Evolutionary conservation across 2,113 vertebrate genomes (phyloP).

Genomic region (Dipodomys merriami): DNA sequence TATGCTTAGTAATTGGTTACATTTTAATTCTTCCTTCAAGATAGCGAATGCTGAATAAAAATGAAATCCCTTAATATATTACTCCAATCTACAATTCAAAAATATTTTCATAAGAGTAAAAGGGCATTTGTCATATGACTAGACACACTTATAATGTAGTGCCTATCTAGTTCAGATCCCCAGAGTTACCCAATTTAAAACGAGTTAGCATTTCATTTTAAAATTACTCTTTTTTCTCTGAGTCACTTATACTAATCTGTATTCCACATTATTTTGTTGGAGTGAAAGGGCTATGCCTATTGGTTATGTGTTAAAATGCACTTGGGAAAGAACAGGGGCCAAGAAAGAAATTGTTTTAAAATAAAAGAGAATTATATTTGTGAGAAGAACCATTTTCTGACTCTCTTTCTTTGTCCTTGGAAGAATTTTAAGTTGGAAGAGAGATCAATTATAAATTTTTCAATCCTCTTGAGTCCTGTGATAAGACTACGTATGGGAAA

Average conservation of each 20-base stretch:
- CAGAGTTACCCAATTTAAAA: conserved; percentile 61
- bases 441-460: conserved; percentile 16
- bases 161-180: not conserved
- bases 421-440: conserved; percentile 66
- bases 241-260: conserved; percentile 64
- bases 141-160: conserved; percentile 41
- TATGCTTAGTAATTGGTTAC: conserved; percentile 23
- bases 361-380: conserved; percentile 35
- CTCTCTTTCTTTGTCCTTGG: conserved; percentile 45
- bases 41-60: conserved; percentile 58
- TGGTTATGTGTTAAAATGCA: conserved; percentile 44
- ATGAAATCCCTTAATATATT: conserved; percentile 33
- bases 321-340: conserved; percentile 42
- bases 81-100: conserved; percentile 54
- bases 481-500: conserved; percentile 23
- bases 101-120: conserved; percentile 50
- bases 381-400: not conserved
- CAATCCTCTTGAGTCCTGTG: conserved; percentile 23
- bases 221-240: conserved; percentile 50
- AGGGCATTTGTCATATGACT: conserved; percentile 12
- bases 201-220: conserved; percentile 41
- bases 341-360: conserved; percentile 10
- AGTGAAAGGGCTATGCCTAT: conserved; percentile 63
- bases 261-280: conserved; percentile 40
- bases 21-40: conserved; percentile 53